Evolutionary conservation across 2,888 invertebrate species (phyloP), one percentile per base, ranked within the genome.

Genomic region (Trachelus iudaicus): DNA sequence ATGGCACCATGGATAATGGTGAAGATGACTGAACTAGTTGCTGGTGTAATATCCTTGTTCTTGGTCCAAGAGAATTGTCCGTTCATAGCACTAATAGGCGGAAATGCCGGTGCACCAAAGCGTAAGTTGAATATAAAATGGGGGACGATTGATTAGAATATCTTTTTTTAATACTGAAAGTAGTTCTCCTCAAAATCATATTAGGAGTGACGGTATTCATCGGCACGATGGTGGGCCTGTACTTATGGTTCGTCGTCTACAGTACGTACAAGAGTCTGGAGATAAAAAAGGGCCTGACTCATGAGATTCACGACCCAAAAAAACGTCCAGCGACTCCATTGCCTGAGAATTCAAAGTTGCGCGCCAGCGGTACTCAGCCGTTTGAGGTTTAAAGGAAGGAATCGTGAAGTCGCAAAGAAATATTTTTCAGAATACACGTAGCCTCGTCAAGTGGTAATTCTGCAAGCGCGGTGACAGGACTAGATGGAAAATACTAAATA

Each of bases 1-100:
- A 90, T 92, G 87, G 85, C 90, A 56, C 92, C 92, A 6, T 92
- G 92, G 92, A 87, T 92, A 87, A 91, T 90, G 87, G 87, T 90
- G 68, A 90, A 89, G 88, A 89, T 91, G 85, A 89, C 90, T 75
- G 89, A 89, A 79, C 89, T 90, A 78, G 87, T 88, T 34, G 89
- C 91, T 11, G 84, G 91, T 35, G 86, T 91, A 30, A 88, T 92
- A 76, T 90, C 91, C 6, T 76, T 92, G 34, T 89, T 92, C 79
- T 84, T 92, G 73, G 88, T 89, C 1, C 85, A 87, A 78, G 85
- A 88, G 78, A 89, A 89, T 77, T 89, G 89, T 78, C 89, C 89
- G 3, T 89, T 90, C 73, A 87, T 90, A 31, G 88, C 88, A 33
- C 82, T 87, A 34, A 81, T 90, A 4, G 90, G 90, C 13, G 89